Evolutionary conservation across 2,113 vertebrate genomes (phyloP), one percentile per base, ranked within the genome.

Genomic region (Myiagra hebetior): DNA sequence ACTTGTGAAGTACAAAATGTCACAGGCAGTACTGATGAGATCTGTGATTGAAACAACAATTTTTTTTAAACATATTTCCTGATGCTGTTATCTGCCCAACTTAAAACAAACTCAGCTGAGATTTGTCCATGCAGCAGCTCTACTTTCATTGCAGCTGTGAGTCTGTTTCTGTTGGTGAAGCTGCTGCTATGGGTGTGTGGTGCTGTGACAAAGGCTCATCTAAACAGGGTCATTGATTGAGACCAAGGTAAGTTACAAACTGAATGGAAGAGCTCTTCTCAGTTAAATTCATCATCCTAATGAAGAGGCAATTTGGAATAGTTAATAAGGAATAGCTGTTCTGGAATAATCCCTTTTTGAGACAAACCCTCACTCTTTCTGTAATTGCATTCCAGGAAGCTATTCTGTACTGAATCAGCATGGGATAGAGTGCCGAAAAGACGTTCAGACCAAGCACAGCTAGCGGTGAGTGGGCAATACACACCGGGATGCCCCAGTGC

Each of bases 361-460:
- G 94, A 82, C 89, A 95, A 95, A 94, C 69, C 57, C 93, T 97
- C 87, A 93, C 84, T 92, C 68, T 93, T 84, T 92, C 64, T 96
- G 1, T 92, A 89, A 94, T 89, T 95, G 91, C 69, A 87, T 96
- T 95, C 88, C 87, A 93, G 95, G 95, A 60, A 93, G 93, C 90
- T 95, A 95, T 96, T 84, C 88, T 86, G 88, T 94, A 78, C 90
- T 91, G 95, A 93, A 63, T 95, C 92, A 93, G 93, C 90, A 91
- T 82, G 94, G 95, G 95, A 95, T 91, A 91, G 83, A 94, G 85
- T 84, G 93, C 95, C 87, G 80, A 83, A 85, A 85, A 74, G 90
- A 93, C 4, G 68, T 85, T 91, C 88, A 96, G 79, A 52, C 60
- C 92, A 81, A 89, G 92, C 75, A 49, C 85, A 80, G 91, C 92